Evolutionary conservation across 2,888 invertebrate species (phyloP), one percentile per base, ranked within the genome.

Genomic region (Diachrysia chrysitis): DNA sequence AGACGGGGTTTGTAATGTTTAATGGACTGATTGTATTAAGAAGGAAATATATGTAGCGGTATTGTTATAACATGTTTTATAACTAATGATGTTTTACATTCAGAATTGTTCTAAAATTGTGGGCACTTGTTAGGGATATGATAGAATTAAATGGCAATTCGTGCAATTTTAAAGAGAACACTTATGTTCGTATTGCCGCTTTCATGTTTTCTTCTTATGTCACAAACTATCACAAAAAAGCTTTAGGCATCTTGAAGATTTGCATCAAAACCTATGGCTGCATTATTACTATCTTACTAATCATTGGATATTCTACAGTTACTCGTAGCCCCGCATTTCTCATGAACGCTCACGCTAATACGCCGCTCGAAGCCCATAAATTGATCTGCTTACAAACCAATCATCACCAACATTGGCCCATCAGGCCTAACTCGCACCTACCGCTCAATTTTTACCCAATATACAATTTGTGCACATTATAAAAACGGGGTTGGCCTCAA

Each of bases 401-500:
- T 76, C 66, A 60, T 55, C 54, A 6, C 53, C 46, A 48, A 63
- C 53, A 25, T 35, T 66, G 66, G 7, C 71, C n/a, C 79, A 82
- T 81, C 77, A 82, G 51, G 77, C 69, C 77, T 82, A 77, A 79
- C 77, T 60, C 70, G 73, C 55, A 73, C 71, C 74, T 79, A 73
- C 73, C 69, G 62, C 62, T 54, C 75, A 78, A 78, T 78, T 76
- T 78, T 55, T 63, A 32, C 71, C 46, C 68, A 77, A 62, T 72
- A 78, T 78, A 82, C 83, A 82, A 82, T 82, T 82, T 82, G 72
- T 61, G 73, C 58, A 59, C 83, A 86, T 87, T 85, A 86, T 86
- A 89, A 86, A 87, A 85, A 73, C 85, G 80, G 86, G 89, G 83
- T 84, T 85, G 84, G 82, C 69, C 81, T 83, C 86, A 82, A 83